Evolutionary conservation across 2,797 vertebrate genomes (phyloP).

Genomic region (Poecilia picta): DNA sequence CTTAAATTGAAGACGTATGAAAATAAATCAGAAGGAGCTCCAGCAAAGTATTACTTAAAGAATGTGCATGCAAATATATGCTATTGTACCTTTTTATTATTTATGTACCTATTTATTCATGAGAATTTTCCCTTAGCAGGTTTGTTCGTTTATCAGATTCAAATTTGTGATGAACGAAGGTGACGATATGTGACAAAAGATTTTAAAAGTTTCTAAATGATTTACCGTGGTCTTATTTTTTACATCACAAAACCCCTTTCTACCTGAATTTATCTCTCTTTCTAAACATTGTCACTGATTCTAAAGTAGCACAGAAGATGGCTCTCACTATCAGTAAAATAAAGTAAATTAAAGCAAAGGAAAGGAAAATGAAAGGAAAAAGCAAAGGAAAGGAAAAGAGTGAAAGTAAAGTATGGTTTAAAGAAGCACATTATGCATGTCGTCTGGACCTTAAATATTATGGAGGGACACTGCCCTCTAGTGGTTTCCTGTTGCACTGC

Average conservation of each 20-base stretch:
- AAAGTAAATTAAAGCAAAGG: too few species aligned
- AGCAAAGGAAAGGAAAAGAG: too few species aligned
- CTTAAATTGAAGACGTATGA: background rate
- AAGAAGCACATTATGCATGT: background rate
- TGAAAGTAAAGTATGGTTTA: too few species aligned
- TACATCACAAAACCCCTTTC: too few species aligned
- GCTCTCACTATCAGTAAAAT: too few species aligned
- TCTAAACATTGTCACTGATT: background rate
- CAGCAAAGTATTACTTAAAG: background rate
- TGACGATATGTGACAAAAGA: background rate
- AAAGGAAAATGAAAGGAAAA: too few species aligned
- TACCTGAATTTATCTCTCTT: too few species aligned
- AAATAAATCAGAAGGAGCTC: background rate
- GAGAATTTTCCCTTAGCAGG: background rate
- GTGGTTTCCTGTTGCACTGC: slow-evolving; percentile 6
- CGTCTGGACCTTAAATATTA: background rate
- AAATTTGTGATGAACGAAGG: background rate
- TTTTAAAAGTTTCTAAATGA: background rate
- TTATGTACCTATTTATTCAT: background rate
- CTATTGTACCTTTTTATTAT: background rate
- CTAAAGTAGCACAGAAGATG: background rate
- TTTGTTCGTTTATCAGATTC: background rate
- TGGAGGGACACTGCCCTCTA: slow-evolving; percentile 13
- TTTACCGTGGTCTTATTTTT: background rate
- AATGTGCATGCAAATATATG: background rate